These are phyloP conservation scores for Babyrousa celebensis DNA, from an alignment of 2,797 vertebrate species.

Conservation along the genomic window DNA sequence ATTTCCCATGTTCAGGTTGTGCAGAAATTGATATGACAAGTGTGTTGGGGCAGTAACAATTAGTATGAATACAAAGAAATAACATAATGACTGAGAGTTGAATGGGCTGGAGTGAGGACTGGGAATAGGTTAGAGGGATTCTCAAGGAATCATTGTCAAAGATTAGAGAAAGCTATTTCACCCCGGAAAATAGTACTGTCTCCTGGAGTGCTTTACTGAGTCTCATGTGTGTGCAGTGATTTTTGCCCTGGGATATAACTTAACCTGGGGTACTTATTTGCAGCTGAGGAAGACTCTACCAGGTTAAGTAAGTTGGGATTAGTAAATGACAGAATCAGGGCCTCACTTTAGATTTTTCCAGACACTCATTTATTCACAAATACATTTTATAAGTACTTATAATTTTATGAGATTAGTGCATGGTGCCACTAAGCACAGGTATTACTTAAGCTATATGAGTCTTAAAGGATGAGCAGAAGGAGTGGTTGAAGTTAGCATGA, in stretches of 20 bases:
- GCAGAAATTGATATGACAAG: not conserved
- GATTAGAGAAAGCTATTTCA: slow-evolving; percentile 4
- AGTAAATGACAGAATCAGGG: slow-evolving; percentile 25
- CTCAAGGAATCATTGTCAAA: not conserved
- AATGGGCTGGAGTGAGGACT: not conserved
- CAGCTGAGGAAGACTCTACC: not conserved
- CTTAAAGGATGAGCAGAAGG: not conserved
- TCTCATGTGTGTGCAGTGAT: not conserved
- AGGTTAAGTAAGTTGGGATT: not conserved
- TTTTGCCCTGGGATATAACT: slow-evolving; percentile 16
- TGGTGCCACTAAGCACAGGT: not conserved
- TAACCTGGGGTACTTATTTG: not conserved
- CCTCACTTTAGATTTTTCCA: slow-evolving; percentile 19
- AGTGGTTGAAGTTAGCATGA: not conserved
- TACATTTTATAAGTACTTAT: not conserved
- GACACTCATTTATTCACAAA: slow-evolving; percentile 27
- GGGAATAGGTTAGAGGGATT: slow-evolving; percentile 18
- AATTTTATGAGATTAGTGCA: slow-evolving; percentile 11
- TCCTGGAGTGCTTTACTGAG: not conserved
- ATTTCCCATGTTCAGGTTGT: not conserved
- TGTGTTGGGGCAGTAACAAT: not conserved
- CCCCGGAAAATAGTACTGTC: not conserved
- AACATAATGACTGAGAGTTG: not conserved
- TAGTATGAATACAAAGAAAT: slow-evolving; percentile 34
- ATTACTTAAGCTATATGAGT: not conserved